Base-by-base conservation (phyloP, 2,888 invertebrate species). In the Platerodrilus igneus region DNA sequence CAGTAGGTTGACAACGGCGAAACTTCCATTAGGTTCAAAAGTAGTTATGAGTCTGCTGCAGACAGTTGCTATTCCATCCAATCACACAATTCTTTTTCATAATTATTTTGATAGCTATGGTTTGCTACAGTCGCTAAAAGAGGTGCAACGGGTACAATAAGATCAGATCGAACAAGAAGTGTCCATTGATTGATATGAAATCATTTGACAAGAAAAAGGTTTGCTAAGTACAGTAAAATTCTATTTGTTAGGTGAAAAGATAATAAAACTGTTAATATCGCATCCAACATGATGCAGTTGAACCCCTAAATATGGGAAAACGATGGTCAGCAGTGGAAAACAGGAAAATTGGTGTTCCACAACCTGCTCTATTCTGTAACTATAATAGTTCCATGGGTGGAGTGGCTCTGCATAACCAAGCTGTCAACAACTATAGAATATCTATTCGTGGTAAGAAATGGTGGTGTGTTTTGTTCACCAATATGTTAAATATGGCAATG, bases 371-470 rank as follows among this genome's bases (percentile, higher is more conserved):
- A n/a, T n/a, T n/a, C n/a, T n/a, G n/a, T n/a, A n/a, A n/a, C n/a
- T n/a, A n/a, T n/a, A n/a, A n/a, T n/a, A n/a, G n/a, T n/a, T n/a
- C n/a, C n/a, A n/a, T n/a, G n/a, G n/a, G n/a, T n/a, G n/a, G n/a
- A n/a, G n/a, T n/a, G n/a, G n/a, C n/a, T n/a, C n/a, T 49, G 15
- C 45, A 52, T 41, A 52, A 56, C 27, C 48, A 56, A 40, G 48
- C 45, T 18, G 41, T 56, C 4, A 36, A 52, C 22, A 50, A 46
- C 16, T 55, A 58, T 29, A 32, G 55, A 18, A 44, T 51, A 8
- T 31, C 22, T 17, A 30, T 50, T 9, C 34, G 41, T 28, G 55
- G 42, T 26, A 56, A 52, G 23, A 53, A 56, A 45, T 57, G 52
- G 50, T 53, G 50, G 43, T 46, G 51, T 43, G 11, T 17, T 8